These are phyloP conservation scores for Acrobeloides nanus DNA, from an alignment of 2,888 invertebrate species.

Conservation along the genomic window DNA sequence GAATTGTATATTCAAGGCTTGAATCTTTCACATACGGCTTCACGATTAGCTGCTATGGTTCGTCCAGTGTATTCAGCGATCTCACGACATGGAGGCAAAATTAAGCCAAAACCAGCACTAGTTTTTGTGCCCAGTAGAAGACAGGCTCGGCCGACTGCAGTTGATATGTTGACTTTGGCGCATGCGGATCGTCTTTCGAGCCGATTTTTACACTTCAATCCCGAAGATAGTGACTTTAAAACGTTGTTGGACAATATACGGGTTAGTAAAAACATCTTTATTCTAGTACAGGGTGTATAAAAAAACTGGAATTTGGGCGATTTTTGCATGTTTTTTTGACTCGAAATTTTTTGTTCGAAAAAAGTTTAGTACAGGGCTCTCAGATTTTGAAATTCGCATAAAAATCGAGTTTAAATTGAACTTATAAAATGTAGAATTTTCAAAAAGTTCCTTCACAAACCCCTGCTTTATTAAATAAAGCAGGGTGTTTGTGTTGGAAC, in stretches of 20 bases:
- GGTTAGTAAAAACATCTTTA: constrained; percentile 55
- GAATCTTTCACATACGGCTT: constrained; percentile 93
- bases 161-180: constrained; percentile 85
- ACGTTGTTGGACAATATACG: constrained; percentile 68
- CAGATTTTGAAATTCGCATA: no score
- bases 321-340: no score
- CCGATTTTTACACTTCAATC: constrained; percentile 69
- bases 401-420: no score
- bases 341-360: not conserved
- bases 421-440: no score
- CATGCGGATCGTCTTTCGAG: constrained; percentile 79
- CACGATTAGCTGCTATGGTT: constrained; percentile 90
- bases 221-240: constrained; percentile 44
- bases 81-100: constrained; percentile 65
- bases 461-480: no score
- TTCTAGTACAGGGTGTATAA: not conserved
- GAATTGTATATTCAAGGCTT: constrained; percentile 87
- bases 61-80: constrained; percentile 93
- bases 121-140: constrained; percentile 71
- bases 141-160: constrained; percentile 70
- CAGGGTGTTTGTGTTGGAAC: no score
- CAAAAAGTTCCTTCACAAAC: no score
- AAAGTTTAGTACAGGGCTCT: not conserved
- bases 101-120: constrained; percentile 70
- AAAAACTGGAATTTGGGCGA: no score